A percentile compares a stretch with the other conserved stretches of the same genome.
phyloP scores from a whole-genome alignment of 2,888 invertebrate genomes.

The Tenthredo scrophulariae region DNA sequence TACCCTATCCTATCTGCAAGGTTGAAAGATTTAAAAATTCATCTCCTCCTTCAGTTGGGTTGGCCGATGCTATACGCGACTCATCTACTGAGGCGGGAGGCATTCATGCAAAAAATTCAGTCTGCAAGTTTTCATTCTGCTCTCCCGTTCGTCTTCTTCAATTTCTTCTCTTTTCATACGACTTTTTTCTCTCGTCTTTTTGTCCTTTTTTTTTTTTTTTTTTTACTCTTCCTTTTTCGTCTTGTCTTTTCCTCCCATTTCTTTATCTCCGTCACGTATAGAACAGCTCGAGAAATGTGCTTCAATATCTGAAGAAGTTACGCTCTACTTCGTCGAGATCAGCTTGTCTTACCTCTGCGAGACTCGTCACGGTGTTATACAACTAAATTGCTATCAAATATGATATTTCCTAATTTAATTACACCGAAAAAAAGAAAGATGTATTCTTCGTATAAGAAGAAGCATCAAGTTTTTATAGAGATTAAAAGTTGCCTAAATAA shows the following conservation, averaged over 20 bases:
- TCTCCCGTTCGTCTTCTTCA: conserved; percentile 45
- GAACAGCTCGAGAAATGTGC: conserved; percentile 54
- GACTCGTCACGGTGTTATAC: neutral
- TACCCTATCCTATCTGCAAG: neutral
- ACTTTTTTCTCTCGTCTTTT: conserved; percentile 15
- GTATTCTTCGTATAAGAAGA: neutral
- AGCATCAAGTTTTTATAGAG: neutral
- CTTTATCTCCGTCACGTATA: conserved; percentile 44
- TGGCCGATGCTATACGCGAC: conserved; percentile 40
- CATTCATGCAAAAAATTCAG: conserved; percentile 48
- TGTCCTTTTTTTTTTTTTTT: neutral
- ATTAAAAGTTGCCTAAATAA: neutral
- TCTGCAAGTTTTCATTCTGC: conserved; percentile 54
- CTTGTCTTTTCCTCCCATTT: conserved; percentile 48
- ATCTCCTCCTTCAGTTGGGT: conserved; percentile 19
- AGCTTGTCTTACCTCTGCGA: neutral
- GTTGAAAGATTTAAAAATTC: conserved; percentile 44
- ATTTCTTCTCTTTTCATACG: conserved; percentile 26
- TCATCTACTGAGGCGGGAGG: conserved; percentile 48
- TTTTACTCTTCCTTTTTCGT: neutral
- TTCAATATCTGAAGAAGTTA: conserved; percentile 48
- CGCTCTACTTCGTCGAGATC: conserved; percentile 34
- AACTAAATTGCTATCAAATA: neutral
- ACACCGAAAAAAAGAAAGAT: too few relatives aligned
- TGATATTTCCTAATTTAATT: neutral